Conservation (phyloP, 64 coral and sea anemone genomes). For the Pocillopora verrucosa region DNA sequence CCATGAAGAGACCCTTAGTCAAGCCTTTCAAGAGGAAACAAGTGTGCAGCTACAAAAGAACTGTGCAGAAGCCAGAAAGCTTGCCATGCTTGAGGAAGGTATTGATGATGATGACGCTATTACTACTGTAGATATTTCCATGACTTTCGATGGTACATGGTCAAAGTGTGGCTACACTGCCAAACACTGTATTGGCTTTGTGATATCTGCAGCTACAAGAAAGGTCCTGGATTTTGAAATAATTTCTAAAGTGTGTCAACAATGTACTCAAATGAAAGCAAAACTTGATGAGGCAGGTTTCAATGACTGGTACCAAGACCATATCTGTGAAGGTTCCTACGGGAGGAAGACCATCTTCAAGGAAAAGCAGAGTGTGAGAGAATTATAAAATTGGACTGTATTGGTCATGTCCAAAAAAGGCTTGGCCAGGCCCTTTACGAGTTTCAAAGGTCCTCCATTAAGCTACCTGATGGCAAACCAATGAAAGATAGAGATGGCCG, state of each 20-base stretch:
- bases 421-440: constrained; percentile 35
- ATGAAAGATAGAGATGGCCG: constrained; percentile 29
- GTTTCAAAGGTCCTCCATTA: constrained; percentile 24
- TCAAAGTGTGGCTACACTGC: constrained; percentile 52
- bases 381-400: constrained; percentile 25
- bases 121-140: constrained; percentile 48
- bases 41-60: constrained; percentile 17
- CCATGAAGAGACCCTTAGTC: constrained; percentile 23
- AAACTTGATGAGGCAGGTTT: background rate
- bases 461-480: constrained; percentile 55
- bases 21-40: constrained; percentile 10
- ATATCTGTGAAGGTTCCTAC: background rate
- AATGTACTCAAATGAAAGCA: constrained; percentile 1
- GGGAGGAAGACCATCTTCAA: background rate
- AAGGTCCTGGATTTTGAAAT: constrained; percentile 65
- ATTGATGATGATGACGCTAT: background rate
- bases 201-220: constrained; percentile 42
- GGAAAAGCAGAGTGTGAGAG: background rate
- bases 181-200: constrained; percentile 60
- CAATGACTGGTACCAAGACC: no score
- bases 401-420: constrained; percentile 43
- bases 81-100: constrained; percentile 26
- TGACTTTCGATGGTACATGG: constrained; percentile 68
- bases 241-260: constrained; percentile 21
- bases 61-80: constrained; percentile 15